Evolutionary conservation across 2,113 vertebrate genomes (phyloP).

Genomic region (Zootoca vivipara): DNA sequence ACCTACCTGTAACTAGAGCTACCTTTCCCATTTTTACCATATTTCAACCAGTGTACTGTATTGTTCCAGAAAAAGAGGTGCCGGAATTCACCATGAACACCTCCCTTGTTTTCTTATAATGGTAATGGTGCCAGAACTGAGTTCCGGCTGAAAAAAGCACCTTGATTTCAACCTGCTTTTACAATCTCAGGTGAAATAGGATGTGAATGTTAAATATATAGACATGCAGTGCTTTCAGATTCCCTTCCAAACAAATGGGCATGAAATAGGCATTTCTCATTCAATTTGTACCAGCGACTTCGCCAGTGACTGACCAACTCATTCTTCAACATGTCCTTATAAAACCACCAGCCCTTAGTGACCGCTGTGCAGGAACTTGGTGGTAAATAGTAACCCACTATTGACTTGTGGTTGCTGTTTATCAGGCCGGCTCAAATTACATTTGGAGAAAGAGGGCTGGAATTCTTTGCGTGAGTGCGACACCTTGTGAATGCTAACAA

Average conservation of each 20-base stretch:
- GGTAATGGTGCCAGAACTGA: too few relatives aligned
- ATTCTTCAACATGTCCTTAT: background rate
- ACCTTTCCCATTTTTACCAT: too few relatives aligned
- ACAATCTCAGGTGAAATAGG: background rate
- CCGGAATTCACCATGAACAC: too few relatives aligned
- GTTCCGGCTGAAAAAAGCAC: background rate
- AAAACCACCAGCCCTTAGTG: slow-evolving; percentile 16
- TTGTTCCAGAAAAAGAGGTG: too few relatives aligned
- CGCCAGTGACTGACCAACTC: background rate
- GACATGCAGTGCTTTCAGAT: background rate
- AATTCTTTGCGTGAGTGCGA: background rate
- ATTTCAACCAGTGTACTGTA: too few relatives aligned
- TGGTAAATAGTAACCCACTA: slow-evolving; percentile 32
- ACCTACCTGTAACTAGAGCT: too few relatives aligned
- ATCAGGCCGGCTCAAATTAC: background rate
- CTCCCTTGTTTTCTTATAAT: too few relatives aligned
- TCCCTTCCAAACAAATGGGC: background rate
- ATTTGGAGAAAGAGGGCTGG: background rate
- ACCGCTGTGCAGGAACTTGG: background rate
- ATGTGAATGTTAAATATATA: background rate
- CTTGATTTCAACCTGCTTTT: background rate
- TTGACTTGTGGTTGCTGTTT: slow-evolving; percentile 40
- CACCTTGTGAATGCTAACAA: slow-evolving; percentile 18
- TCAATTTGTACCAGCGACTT: too few relatives aligned
- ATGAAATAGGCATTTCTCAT: background rate